Base-by-base conservation (phyloP, 2,113 vertebrate species). In the Bombycilla garrulus region DNA sequence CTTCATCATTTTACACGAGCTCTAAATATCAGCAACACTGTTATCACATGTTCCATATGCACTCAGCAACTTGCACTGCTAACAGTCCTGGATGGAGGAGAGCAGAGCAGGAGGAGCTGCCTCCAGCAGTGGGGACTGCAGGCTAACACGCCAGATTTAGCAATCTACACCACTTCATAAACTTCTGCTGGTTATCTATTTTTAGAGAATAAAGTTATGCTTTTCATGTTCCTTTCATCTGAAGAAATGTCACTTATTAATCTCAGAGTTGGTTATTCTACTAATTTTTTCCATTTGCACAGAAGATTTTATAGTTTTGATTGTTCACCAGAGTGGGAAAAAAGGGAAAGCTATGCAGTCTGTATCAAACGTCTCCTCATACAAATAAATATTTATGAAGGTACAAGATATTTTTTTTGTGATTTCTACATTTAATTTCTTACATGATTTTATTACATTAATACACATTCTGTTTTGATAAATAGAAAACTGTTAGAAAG, bases 21-120 rank as follows among this genome's bases (percentile, higher is more conserved):
- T 60, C 31, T 45, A 73, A 45, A 29, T n/a, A 29, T 33, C 40
- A 36, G 9, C 42, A 53, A 42, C 0, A 0, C 6, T 66, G 18
- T 42, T 81, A 29, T 29, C 61, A n/a, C 17, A 6, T 35, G 8
- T 35, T 57, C n/a, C 40, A 38, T 13, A 2, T 20, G 21, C 25
- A 44, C 44, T 31, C 38, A 71, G 57, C 47, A 72, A 35, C 53
- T 56, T 29, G 24, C 15, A 25, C 19, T 23, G 38, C 12, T 33
- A 12, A 12, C 13, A 45, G 45, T 38, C 44, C 53, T 80, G 80
- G 35, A 12, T 33, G 33, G 51, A 51, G 69, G 29, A 85, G 42
- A 31, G 22, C 51, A 74, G 60, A 5, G 16, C 38, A 79, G 61
- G 17, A 88, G 26, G 11, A 86, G 4, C 51, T 2, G 5, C 26